These are phyloP conservation scores for Oxygymnocypris stewartii DNA, from an alignment of 2,113 vertebrate species.

Conservation along the genomic window DNA sequence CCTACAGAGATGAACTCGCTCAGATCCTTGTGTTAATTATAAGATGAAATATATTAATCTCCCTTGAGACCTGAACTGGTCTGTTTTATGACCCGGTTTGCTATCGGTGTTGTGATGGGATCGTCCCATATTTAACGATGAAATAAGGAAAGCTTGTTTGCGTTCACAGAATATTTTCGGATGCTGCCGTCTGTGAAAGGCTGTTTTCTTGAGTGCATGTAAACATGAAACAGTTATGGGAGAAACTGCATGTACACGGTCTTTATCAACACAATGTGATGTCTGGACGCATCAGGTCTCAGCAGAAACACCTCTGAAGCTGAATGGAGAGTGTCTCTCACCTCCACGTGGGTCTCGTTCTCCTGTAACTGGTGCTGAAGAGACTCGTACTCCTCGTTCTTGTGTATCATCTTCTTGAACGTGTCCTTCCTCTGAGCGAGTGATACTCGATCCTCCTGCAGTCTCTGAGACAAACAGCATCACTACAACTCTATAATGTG, in stretches of 20 bases:
- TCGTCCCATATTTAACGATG: not conserved
- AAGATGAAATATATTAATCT: no score
- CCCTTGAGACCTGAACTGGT: not conserved
- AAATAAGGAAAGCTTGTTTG: not conserved
- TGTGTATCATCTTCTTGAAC: constrained; percentile 82
- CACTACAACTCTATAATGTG: not conserved
- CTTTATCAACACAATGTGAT: not conserved
- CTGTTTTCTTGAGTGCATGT: no score
- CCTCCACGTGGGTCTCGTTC: constrained; percentile 89
- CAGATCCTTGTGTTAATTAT: no score
- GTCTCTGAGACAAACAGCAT: constrained; percentile 73
- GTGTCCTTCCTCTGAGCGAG: constrained; percentile 75
- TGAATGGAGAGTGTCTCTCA: constrained; percentile 53
- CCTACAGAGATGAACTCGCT: no score
- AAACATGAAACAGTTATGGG: not conserved
- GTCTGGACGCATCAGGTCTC: not conserved
- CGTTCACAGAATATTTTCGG: not conserved
- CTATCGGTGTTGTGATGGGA: not conserved
- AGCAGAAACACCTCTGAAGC: not conserved
- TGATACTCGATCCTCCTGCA: constrained; percentile 81
- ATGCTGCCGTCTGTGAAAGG: not conserved
- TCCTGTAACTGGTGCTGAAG: constrained; percentile 85
- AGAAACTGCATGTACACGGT: not conserved
- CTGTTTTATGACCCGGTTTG: not conserved
- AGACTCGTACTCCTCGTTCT: constrained; percentile 76